These are phyloP conservation scores for Todiramphus saurophagus DNA, from an alignment of 2,113 vertebrate genomes.

Conservation along the genomic window DNA sequence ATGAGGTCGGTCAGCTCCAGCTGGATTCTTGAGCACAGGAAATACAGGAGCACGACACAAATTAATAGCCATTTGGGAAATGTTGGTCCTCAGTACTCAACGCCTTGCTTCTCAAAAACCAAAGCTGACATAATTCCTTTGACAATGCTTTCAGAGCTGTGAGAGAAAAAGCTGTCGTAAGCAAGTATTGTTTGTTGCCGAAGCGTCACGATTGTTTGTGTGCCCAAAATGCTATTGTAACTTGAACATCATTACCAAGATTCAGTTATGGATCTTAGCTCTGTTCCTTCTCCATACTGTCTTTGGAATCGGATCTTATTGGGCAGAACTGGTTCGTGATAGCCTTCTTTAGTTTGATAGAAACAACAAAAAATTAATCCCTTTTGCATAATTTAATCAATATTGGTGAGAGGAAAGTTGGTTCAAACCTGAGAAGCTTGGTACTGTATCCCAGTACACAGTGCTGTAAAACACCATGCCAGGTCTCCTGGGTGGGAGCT, in stretches of 20 bases:
- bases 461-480: background rate
- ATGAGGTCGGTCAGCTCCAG: background rate
- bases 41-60: background rate
- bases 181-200: background rate
- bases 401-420: background rate
- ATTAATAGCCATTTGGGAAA: background rate
- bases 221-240: background rate
- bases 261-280: background rate
- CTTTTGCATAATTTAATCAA: background rate
- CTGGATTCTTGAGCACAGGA: background rate
- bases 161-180: background rate
- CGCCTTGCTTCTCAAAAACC: background rate
- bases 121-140: background rate
- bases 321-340: background rate
- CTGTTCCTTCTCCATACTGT: background rate
- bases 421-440: background rate
- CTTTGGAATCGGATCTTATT: background rate
- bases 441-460: background rate
- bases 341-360: background rate
- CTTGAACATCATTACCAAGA: background rate
- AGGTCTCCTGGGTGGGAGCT: background rate
- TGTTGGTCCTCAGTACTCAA: background rate
- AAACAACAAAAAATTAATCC: background rate
- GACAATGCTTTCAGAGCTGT: background rate
- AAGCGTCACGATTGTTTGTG: background rate